phyloP scores from a whole-genome alignment of 2,888 invertebrate genomes.

The Drosophila nr. fundita region DNA sequence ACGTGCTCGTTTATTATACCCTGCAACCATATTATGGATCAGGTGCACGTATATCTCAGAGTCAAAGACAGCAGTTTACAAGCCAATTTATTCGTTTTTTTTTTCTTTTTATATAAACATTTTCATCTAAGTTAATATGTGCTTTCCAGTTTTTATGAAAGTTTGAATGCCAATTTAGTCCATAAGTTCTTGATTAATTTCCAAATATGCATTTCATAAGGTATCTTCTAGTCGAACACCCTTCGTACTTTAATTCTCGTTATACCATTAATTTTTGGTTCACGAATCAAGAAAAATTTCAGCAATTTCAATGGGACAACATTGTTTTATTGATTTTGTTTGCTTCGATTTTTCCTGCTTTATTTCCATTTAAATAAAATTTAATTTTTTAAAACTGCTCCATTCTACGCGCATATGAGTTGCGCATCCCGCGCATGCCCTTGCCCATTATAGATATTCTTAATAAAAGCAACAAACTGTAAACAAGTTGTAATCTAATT shows the following conservation, averaged over 20 bases:
- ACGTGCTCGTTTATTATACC: slow-evolving; percentile 29
- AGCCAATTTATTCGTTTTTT: background rate
- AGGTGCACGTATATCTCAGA: background rate
- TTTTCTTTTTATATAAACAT: background rate
- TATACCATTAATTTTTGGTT: slow-evolving; percentile 64
- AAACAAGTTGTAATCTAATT: background rate
- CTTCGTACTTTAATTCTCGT: background rate
- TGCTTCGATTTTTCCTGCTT: slow-evolving; percentile 8
- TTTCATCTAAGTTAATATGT: background rate
- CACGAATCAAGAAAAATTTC: slow-evolving; percentile 71
- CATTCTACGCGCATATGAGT: background rate
- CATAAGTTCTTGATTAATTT: background rate
- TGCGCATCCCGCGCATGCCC: slow-evolving; percentile 10
- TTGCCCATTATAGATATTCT: background rate
- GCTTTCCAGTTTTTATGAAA: background rate
- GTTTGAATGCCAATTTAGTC: background rate
- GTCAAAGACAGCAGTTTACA: background rate
- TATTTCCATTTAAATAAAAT: slow-evolving; percentile 7
- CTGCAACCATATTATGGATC: background rate
- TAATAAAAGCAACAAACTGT: background rate
- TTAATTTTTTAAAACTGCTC: slow-evolving; percentile 22
- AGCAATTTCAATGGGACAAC: slow-evolving; percentile 63
- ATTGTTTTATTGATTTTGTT: slow-evolving; percentile 33
- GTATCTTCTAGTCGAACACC: slow-evolving; percentile 3
- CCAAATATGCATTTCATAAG: background rate